Conservation (phyloP, 1,140 invertebrate species). For the Drosophila pseudoobscura region DNA sequence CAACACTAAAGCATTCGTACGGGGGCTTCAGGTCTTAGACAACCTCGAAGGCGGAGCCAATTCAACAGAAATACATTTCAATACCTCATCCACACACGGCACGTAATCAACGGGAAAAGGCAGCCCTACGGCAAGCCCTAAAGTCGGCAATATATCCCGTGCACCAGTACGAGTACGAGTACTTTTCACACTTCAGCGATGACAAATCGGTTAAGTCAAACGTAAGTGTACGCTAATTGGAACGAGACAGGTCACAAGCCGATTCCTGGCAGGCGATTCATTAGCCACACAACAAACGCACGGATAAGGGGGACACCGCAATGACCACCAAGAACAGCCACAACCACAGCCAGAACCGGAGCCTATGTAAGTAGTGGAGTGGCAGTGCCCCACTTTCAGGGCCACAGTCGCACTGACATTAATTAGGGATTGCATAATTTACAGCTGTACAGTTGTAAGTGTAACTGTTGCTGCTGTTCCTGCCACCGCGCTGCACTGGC, state of each 20-base stretch:
- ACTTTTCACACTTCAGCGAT: conserved; percentile 22
- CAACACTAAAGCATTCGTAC: too few relatives aligned
- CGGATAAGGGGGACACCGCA: conserved; percentile 20
- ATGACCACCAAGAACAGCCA: conserved; percentile 15
- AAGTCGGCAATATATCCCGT: background rate
- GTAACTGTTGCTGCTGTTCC: conserved; percentile 26
- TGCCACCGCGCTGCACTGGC: background rate
- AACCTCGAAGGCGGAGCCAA: too few relatives aligned
- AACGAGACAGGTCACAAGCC: conserved; percentile 38
- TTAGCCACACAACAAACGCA: conserved; percentile 39
- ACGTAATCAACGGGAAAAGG: background rate
- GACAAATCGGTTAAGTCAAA: conserved; percentile 32
- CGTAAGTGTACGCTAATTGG: conserved; percentile 39
- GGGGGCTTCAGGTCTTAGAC: too few relatives aligned
- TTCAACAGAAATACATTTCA: too few relatives aligned
- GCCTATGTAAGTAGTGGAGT: background rate
- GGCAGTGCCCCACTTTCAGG: conserved; percentile 5
- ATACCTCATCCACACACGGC: background rate
- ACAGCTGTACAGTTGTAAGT: conserved; percentile 36
- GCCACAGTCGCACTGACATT: conserved; percentile 39
- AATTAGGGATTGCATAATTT: conserved; percentile 69
- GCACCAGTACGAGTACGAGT: too few relatives aligned
- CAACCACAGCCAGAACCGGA: conserved; percentile 6
- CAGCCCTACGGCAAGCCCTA: conserved; percentile 10
- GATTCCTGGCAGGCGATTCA: conserved; percentile 56